Evolutionary conservation across 2,113 vertebrate species (phyloP), one percentile per base, ranked within the genome.

Genomic region (Ascaphus truei): DNA sequence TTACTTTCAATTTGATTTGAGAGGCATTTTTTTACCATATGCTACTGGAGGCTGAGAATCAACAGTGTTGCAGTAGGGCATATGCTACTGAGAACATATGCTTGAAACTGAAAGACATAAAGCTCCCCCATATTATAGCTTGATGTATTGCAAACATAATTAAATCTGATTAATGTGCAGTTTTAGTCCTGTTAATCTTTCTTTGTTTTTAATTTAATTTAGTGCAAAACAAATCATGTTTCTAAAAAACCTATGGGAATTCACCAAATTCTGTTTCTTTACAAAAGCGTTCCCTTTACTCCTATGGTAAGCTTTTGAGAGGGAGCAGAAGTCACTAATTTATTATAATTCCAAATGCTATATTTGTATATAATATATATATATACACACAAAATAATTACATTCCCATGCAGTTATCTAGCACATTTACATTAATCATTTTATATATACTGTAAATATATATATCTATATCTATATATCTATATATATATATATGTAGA

Each of bases 61-160:
- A 89, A 84, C 86, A 80, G 58, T 80, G 66, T 80, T 91, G 86
- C 80, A 74, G 8, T 12, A 81, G 65, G 80, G 81, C 88, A 90
- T 88, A 91, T 91, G 90, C 87, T 88, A 78, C 1, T 0, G 88
- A 75, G 82, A 84, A 84, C 41, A 67, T 50, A 39, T 80, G 83
- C 79, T 85, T 83, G 82, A 86, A 84, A 76, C 60, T 75, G 77
- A 79, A 78, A 60, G 30, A 79, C 73, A 84, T 81, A 81, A 84
- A 83, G 83, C 82, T 84, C 81, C 81, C 80, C 77, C 75, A 7
- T 82, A 87, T 85, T 85, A 84, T 80, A 16, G 71, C 61, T 11
- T 92, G 90, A 91, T 91, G 79, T 88, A 92, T 91, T 90, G 76
- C 89, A 90, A 87, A 86, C 85, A 79, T 89, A 91, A 92, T 92